Conservation (phyloP, 2,888 invertebrate genomes). For the Cryptops parisi region DNA sequence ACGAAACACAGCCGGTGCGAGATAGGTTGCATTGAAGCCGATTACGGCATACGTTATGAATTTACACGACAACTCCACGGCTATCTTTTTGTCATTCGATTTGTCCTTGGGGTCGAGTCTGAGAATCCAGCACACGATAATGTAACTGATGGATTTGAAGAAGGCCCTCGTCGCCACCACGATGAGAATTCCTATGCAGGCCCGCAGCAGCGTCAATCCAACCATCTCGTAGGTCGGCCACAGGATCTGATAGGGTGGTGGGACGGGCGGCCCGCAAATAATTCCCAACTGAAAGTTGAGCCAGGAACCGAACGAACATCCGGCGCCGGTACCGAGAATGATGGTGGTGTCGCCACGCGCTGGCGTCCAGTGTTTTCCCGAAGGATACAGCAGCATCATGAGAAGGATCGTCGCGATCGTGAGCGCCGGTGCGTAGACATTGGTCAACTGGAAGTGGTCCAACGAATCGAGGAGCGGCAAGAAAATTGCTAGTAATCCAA, state of each 20-base stretch:
- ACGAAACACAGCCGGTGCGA: conserved; percentile 62
- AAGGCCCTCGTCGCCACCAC: conserved; percentile 51
- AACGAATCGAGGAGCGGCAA: conserved; percentile 58
- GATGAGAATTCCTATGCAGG: conserved; percentile 57
- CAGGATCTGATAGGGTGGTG: conserved; percentile 58
- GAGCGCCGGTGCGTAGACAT: conserved; percentile 46
- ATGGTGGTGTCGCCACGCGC: conserved; percentile 80
- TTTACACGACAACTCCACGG: conserved; percentile 68
- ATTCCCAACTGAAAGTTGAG: conserved; percentile 62
- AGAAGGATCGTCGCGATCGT: conserved; percentile 49
- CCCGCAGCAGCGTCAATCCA: conserved; percentile 48
- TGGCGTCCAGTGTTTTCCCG: conserved; percentile 74
- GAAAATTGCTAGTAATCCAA: conserved; percentile 50
- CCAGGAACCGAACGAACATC: conserved; percentile 67
- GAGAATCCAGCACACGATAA: conserved; percentile 51
- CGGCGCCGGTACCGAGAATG: conserved; percentile 66
- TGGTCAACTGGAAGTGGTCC: conserved; percentile 55
- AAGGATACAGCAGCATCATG: conserved; percentile 62
- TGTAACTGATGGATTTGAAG: conserved; percentile 53
- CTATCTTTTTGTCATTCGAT: conserved; percentile 41
- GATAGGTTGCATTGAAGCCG: conserved; percentile 59
- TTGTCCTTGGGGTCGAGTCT: conserved; percentile 50
- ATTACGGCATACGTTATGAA: conserved; percentile 66
- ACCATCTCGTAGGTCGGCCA: conserved; percentile 64
- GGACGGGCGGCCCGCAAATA: conserved; percentile 42